Base-by-base conservation (phyloP, 2,797 vertebrate genomes). In the Dendrocincla tyrannina region DNA sequence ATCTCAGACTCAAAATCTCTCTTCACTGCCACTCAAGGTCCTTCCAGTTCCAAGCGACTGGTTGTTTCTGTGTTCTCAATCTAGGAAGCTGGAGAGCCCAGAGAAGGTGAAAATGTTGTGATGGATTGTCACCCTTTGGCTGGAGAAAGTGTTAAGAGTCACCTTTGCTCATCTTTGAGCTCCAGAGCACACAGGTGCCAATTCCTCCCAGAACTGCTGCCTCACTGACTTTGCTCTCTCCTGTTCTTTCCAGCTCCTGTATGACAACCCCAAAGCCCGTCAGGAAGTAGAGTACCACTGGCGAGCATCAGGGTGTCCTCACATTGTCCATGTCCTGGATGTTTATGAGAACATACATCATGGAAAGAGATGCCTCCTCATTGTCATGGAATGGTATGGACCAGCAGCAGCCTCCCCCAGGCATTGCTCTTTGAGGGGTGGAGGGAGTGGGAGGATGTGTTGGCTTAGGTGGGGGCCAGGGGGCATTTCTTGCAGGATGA, bases 291-390 rank as follows among this genome's bases (percentile, higher is more conserved):
- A 99, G 76, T 98, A 99, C 84, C 99, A 99, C 92, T 99, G 98
- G 98, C 97, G 98, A 72, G 99, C 99, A 4, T 99, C 99, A 0
- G 98, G 97, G 1, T 99, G 99, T 20, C 99, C 99, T 13, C 98
- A 99, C 97, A 99, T 99, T 3, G 99, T 99, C 64, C 98, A 98
- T 13, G 99, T 99, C 94, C 97, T 99, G 96, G 99, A 98, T 89
- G 98, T 99, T 58, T 99, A 99, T 32, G 99, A 99, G 97, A 99
- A 99, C 96, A 99, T 99, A 98, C 98, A 99, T 77, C 98, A 98
- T 4, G 98, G 98, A 58, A 99, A 99, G 97, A 99, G 99, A 92
- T 99, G 99, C 83, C 98, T 99, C 87, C 99, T 99, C 94, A 99
- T 99, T 91, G 97, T 99, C 97, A 99, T 99, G 99, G 99, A 99